These are phyloP conservation scores for Nasalis larvatus DNA, from an alignment of 2,113 vertebrate species.

Conservation along the genomic window DNA sequence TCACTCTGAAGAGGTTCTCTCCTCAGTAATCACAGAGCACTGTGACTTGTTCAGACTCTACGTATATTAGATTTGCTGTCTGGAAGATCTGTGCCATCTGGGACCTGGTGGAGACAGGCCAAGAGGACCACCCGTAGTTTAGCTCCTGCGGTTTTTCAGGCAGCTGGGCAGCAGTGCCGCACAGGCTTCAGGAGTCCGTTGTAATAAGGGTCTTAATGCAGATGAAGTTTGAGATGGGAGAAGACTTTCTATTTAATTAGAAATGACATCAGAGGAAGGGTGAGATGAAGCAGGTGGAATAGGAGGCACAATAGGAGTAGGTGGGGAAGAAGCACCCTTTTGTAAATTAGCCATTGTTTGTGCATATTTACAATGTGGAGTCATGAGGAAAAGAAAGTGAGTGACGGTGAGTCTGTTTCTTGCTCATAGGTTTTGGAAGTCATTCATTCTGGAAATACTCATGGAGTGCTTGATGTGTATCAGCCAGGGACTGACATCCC, in stretches of 20 bases:
- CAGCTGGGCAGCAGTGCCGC: not conserved
- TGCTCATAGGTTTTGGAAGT: not conserved
- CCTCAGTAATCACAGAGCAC: not conserved
- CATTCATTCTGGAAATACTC: not conserved
- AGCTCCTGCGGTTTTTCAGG: not conserved
- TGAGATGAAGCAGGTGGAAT: not conserved
- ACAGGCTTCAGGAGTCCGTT: not conserved
- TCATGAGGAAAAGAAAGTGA: not conserved
- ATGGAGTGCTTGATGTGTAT: not conserved
- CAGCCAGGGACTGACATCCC: no score
- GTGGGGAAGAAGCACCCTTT: not conserved
- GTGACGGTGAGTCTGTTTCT: not conserved
- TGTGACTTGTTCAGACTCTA: not conserved
- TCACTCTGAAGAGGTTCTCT: not conserved
- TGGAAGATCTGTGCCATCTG: slow-evolving; percentile 15
- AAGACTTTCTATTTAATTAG: not conserved
- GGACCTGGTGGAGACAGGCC: not conserved
- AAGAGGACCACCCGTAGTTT: not conserved
- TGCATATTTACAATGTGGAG: not conserved
- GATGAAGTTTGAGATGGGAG: not conserved
- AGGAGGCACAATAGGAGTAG: not conserved
- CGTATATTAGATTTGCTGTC: slow-evolving; percentile 43
- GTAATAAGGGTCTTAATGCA: not conserved
- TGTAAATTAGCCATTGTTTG: not conserved
- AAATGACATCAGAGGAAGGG: not conserved